Percentiles rank a stretch among this genome's conserved stretches.
These are phyloP conservation scores for Ormyrus nitidulus DNA, from an alignment of 2,888 invertebrate species.

Conservation along the genomic window DNA sequence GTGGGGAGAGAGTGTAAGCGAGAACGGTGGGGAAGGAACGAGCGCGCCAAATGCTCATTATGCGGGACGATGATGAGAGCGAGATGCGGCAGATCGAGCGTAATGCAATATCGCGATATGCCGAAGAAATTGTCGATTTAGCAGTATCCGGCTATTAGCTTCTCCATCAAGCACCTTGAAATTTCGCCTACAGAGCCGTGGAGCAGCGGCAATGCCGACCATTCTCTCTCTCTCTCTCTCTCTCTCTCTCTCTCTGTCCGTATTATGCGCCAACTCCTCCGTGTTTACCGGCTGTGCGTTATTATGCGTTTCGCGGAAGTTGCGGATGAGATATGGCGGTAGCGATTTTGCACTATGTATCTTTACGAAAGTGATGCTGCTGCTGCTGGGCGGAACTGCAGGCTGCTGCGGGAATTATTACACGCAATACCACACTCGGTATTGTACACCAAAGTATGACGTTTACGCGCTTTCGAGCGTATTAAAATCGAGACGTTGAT, in stretches of 20 bases:
- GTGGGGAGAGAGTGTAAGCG: not conserved
- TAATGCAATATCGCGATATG: constrained; percentile 49
- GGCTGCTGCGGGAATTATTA: no score
- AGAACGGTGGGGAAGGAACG: not conserved
- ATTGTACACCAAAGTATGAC: no score
- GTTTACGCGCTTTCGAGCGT: no score
- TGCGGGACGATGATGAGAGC: constrained; percentile 33
- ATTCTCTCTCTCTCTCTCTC: not conserved
- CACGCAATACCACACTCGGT: no score
- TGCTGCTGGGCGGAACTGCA: no score
- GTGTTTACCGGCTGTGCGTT: not conserved
- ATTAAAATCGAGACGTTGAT: no score
- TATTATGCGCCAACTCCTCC: not conserved
- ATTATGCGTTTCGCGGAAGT: not conserved
- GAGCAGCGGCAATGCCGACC: no score
- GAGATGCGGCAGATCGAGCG: constrained; percentile 45
- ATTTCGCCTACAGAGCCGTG: not conserved
- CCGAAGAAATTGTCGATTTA: constrained; percentile 53
- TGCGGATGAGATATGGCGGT: no score
- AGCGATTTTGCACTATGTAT: no score
- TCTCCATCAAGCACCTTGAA: constrained; percentile 23
- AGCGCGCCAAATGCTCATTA: constrained; percentile 41
- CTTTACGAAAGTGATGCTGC: no score
- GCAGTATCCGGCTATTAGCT: constrained; percentile 49
- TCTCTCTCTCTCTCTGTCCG: not conserved